Percentiles rank a stretch among this genome's conserved stretches.
Evolutionary conservation across 2,797 vertebrate species (phyloP).

Genomic region (Scarus forsteni): DNA sequence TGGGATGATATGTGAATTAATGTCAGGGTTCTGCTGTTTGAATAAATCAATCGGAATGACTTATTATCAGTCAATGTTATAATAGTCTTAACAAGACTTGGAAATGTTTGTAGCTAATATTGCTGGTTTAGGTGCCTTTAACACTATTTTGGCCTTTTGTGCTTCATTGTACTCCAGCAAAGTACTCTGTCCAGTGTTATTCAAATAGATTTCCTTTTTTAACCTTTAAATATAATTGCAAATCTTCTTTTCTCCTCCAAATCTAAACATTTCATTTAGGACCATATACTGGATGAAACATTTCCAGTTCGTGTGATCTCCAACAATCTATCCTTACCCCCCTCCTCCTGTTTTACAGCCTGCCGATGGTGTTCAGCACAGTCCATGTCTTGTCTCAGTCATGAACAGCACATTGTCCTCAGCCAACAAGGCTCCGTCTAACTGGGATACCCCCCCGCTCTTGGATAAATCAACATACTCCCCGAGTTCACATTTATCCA

Average conservation of each 20-base stretch:
- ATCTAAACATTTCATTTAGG: conserved; percentile 30
- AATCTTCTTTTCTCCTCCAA: background rate
- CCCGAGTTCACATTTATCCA: conserved; percentile 63
- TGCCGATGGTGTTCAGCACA: conserved; percentile 59
- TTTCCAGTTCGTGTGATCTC: conserved; percentile 20
- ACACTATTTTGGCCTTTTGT: too few relatives aligned
- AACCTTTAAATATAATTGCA: background rate
- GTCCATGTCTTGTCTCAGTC: conserved; percentile 73
- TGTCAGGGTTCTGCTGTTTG: background rate
- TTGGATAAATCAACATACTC: conserved; percentile 72
- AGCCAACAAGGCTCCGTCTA: conserved; percentile 54
- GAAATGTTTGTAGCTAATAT: background rate
- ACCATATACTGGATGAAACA: conserved; percentile 8
- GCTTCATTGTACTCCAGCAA: too few relatives aligned
- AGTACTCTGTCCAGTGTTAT: too few relatives aligned
- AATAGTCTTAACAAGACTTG: background rate
- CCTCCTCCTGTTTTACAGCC: conserved; percentile 58
- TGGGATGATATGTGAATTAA: background rate
- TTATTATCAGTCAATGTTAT: background rate
- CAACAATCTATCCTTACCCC: conserved; percentile 24
- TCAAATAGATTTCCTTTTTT: background rate
- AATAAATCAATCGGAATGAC: too few relatives aligned
- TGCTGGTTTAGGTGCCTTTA: too few relatives aligned
- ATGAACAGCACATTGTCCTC: conserved; percentile 79
- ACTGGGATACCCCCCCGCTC: conserved; percentile 46